Conservation (phyloP, 2,888 invertebrate genomes). For the Itoplectis maculator region DNA sequence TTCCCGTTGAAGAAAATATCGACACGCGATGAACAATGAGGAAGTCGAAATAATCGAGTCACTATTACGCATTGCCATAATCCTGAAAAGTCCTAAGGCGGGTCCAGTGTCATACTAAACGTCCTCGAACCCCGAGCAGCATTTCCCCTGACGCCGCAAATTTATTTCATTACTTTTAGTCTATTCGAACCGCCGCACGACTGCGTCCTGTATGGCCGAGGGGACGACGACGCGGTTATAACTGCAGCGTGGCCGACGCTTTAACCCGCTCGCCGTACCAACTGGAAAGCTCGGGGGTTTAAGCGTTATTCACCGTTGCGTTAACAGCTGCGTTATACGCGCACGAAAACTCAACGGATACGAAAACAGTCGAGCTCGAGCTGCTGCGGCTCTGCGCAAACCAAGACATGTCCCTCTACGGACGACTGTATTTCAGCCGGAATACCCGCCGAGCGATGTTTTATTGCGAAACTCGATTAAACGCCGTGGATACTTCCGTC, state of each 20-base stretch:
- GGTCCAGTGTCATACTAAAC: not conserved
- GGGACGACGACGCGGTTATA: slow-evolving; percentile 17
- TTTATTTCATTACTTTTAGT: slow-evolving; percentile 78
- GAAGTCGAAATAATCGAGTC: slow-evolving; percentile 14
- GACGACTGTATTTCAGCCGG: slow-evolving; percentile 57
- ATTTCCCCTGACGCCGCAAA: slow-evolving; percentile 76
- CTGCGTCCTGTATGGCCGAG: slow-evolving; percentile 10
- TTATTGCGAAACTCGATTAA: slow-evolving; percentile 69
- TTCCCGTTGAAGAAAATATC: no score
- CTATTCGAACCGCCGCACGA: slow-evolving; percentile 51
- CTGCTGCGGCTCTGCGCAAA: slow-evolving; percentile 24
- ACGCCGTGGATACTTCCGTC: slow-evolving; percentile 53
- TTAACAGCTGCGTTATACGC: slow-evolving; percentile 62
- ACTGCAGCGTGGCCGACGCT: not conserved
- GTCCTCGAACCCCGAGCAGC: slow-evolving; percentile 31
- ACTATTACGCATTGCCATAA: not conserved
- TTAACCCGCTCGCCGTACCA: slow-evolving; percentile 34
- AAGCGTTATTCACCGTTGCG: slow-evolving; percentile 65
- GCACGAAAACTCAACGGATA: slow-evolving; percentile 47
- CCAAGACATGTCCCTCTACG: slow-evolving; percentile 45
- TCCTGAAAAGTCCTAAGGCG: not conserved
- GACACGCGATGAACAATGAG: slow-evolving; percentile 9
- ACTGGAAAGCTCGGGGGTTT: slow-evolving; percentile 37
- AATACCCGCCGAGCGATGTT: slow-evolving; percentile 65
- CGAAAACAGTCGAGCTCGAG: slow-evolving; percentile 51